Evolutionary conservation across 2,888 invertebrate species (phyloP).

Genomic region (Drosophila pegasa): DNA sequence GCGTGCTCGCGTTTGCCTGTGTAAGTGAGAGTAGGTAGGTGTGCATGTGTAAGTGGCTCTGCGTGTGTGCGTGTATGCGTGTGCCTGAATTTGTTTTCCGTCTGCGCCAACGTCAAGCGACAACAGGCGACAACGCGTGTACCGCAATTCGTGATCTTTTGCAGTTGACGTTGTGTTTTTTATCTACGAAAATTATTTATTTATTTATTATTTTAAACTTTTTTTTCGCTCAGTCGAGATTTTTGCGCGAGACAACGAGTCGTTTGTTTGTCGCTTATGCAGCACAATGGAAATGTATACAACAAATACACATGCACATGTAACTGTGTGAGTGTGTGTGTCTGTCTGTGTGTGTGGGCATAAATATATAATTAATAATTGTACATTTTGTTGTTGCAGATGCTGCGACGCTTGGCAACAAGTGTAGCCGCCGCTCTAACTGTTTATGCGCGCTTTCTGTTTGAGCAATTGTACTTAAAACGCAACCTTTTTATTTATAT

Average conservation of each 20-base stretch:
- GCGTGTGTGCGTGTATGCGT: slow-evolving; percentile 15
- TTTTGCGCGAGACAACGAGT: slow-evolving; percentile 51
- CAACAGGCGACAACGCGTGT: slow-evolving; percentile 42
- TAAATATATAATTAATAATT: slow-evolving; percentile 47
- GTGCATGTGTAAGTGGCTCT: slow-evolving; percentile 9
- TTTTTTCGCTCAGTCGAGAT: slow-evolving; percentile 38
- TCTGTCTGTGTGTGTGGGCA: neutral
- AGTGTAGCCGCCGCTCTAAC: slow-evolving; percentile 34
- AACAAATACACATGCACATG: slow-evolving; percentile 13
- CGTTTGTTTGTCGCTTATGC: slow-evolving; percentile 42
- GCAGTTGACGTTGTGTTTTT: slow-evolving; percentile 70
- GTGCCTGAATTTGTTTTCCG: slow-evolving; percentile 67
- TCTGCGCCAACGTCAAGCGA: slow-evolving; percentile 65
- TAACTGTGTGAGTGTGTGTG: neutral
- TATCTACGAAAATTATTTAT: slow-evolving; percentile 59
- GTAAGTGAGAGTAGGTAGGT: slow-evolving; percentile 1
- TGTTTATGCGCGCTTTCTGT: slow-evolving; percentile 44
- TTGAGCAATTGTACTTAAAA: slow-evolving; percentile 38
- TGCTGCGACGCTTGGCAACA: slow-evolving; percentile 63
- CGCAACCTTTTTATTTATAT: slow-evolving; percentile 37
- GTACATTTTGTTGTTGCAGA: slow-evolving; percentile 29
- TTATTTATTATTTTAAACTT: slow-evolving; percentile 48
- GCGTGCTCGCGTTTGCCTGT: slow-evolving; percentile 31
- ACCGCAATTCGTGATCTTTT: slow-evolving; percentile 77
- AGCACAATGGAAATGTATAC: slow-evolving; percentile 57